Conservation (phyloP, 2,888 invertebrate genomes). For the Barypeithes pellucidus region DNA sequence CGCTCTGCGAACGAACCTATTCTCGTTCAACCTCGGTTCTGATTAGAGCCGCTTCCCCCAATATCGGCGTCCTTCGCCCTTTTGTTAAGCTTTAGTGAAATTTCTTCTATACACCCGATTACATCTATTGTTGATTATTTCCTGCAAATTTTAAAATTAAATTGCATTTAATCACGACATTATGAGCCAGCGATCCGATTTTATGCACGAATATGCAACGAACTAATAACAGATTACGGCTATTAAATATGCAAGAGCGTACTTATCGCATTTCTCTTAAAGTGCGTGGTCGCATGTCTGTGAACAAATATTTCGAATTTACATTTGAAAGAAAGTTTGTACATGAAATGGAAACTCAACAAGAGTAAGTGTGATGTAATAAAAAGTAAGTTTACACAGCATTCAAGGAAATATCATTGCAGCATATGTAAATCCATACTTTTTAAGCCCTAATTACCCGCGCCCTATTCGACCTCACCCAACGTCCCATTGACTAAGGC, state of each 20-base stretch:
- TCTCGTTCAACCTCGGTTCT: no score
- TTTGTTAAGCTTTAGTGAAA: conserved; percentile 18
- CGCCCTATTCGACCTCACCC: no score
- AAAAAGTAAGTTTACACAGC: neutral
- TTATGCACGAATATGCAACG: conserved; percentile 41
- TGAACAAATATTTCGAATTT: conserved; percentile 20
- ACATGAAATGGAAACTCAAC: neutral
- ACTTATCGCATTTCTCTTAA: conserved; percentile 53
- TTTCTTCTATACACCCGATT: conserved; percentile 13
- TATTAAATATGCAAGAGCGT: conserved; percentile 55
- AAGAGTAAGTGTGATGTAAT: neutral
- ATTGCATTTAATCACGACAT: conserved; percentile 46
- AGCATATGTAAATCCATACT: no score
- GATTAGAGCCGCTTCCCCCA: no score
- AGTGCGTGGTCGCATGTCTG: conserved; percentile 26
- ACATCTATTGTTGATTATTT: conserved; percentile 31
- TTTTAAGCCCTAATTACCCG: no score
- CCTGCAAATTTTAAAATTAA: conserved; percentile 37
- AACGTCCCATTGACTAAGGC: no score
- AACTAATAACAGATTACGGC: conserved; percentile 54
- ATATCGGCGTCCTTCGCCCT: neutral
- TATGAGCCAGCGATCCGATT: conserved; percentile 22
- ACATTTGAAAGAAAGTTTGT: neutral
- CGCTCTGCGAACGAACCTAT: no score
- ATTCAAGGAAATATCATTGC: neutral